Evolutionary conservation across 2,113 vertebrate genomes (phyloP).

Genomic region (Mesoclemmys tuberculata): DNA sequence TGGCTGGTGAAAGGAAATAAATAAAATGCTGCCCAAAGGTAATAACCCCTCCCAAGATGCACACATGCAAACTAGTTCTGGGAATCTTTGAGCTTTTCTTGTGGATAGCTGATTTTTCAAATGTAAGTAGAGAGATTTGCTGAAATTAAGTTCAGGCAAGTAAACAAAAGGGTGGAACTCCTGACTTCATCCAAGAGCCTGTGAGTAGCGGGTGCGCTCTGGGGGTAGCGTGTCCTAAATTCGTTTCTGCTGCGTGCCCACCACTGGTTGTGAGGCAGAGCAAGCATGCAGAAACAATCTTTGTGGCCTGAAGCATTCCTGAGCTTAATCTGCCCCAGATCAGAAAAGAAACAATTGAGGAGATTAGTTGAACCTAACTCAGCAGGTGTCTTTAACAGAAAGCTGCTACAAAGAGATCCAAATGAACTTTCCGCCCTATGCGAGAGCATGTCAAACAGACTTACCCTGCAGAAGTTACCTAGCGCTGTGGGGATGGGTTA

Average conservation of each 20-base stretch:
- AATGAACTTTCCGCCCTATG: neutral
- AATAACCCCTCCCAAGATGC: accelerated
- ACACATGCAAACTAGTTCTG: neutral
- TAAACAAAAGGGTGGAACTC: neutral
- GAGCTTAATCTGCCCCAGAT: slow-evolving; percentile 6
- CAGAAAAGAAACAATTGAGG: slow-evolving; percentile 11
- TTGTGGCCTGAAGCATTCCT: slow-evolving; percentile 5
- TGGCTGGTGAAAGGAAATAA: neutral
- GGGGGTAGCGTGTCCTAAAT: neutral
- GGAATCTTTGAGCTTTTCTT: neutral
- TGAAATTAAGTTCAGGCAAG: neutral
- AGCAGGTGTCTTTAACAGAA: neutral
- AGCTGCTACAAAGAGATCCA: neutral
- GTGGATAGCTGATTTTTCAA: neutral
- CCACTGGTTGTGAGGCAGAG: neutral
- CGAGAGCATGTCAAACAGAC: neutral
- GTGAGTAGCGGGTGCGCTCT: neutral
- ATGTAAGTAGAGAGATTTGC: neutral
- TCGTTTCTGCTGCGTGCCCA: neutral
- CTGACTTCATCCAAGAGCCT: neutral
- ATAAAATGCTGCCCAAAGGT: neutral
- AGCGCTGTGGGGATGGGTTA: neutral
- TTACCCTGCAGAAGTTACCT: neutral
- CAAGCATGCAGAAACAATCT: neutral
- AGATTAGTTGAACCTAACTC: slow-evolving; percentile 31